A percentile compares a stretch with the other conserved stretches of the same genome.
Conservation (phyloP, 2,797 vertebrate species). For the Argyrosomus regius region DNA sequence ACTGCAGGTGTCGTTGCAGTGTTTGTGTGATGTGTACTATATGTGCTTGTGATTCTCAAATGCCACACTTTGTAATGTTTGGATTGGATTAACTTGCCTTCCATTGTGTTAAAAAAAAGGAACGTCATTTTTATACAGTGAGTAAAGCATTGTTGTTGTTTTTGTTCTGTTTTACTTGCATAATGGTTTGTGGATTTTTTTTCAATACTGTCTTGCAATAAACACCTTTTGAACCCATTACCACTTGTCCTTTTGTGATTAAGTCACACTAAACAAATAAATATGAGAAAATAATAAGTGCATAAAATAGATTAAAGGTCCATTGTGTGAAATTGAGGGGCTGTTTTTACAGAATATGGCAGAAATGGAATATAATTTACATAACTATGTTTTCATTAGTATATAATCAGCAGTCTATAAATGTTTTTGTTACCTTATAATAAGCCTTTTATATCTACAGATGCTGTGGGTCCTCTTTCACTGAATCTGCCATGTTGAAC, state of each 20-base stretch:
- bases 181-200: slow-evolving; percentile 57
- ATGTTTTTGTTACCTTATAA: too few relatives aligned
- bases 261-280: background rate
- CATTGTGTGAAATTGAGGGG: too few relatives aligned
- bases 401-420: too few relatives aligned
- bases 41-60: slow-evolving; percentile 60
- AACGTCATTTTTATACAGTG: slow-evolving; percentile 68
- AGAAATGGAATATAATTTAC: too few relatives aligned
- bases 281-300: background rate
- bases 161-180: slow-evolving; percentile 46
- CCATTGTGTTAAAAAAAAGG: slow-evolving; percentile 39
- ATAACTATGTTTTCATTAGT: too few relatives aligned
- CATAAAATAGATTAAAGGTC: background rate
- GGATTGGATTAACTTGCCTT: slow-evolving; percentile 57
- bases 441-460: too few relatives aligned
- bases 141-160: slow-evolving; percentile 47
- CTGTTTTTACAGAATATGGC: too few relatives aligned
- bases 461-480: too few relatives aligned
- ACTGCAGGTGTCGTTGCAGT: slow-evolving; percentile 48
- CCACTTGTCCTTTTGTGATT: background rate
- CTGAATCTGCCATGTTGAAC: too few relatives aligned
- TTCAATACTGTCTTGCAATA: slow-evolving; percentile 77
- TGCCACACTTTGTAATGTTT: slow-evolving; percentile 47
- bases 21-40: slow-evolving; percentile 56
- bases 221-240: slow-evolving; percentile 68